Base-by-base conservation (phyloP, 2,797 vertebrate species). In the Oophaga sylvatica region DNA sequence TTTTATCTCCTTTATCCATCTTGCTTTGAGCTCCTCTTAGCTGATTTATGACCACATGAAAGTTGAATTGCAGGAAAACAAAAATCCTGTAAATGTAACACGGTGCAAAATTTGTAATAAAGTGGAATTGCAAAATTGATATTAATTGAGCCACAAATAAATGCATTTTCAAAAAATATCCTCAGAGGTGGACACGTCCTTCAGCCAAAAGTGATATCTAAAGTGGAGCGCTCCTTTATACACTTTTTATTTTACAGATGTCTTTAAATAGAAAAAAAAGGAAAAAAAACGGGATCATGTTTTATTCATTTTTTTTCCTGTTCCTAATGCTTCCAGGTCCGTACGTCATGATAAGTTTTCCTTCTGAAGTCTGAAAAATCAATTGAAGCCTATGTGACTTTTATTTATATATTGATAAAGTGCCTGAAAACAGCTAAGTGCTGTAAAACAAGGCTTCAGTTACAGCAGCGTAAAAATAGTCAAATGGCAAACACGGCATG, bases 341-440 rank as follows among this genome's bases (percentile, higher is more conserved):
- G 31, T 67, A 82, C 80, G 62, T 87, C 80, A 87, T 81, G 26
- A 79, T 13, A 67, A 65, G 59, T 83, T 77, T 83, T 87, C 62
- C 13, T 70, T 83, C 71, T 29, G 80, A 87, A 63, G 73, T 56
- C 81, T 60, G n/a, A 68, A 63, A 76, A 83, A 87, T 87, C 86
- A 83, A 87, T 87, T 12, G 80, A 77, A 68, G 57, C 86, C 71
- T 67, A 81, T 70, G 75, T 62, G 81, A 68, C 86, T 78, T 78
- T 70, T 83, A 83, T 87, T 83, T 82, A 83, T 83, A 70, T 87
- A 83, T 83, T 79, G 86, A 87, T 87, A 87, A 60, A 81, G 70
- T 53, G 62, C 80, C 80, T n/a, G 45, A 67, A 67, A 76, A 35
- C n/a, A 68, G 70, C 86, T 41, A 87, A 87, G 86, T 83, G 80